A percentile compares a stretch with the other conserved stretches of the same genome.
phyloP scores from a whole-genome alignment of 1,140 invertebrate species.

The Zophobas morio region DNA sequence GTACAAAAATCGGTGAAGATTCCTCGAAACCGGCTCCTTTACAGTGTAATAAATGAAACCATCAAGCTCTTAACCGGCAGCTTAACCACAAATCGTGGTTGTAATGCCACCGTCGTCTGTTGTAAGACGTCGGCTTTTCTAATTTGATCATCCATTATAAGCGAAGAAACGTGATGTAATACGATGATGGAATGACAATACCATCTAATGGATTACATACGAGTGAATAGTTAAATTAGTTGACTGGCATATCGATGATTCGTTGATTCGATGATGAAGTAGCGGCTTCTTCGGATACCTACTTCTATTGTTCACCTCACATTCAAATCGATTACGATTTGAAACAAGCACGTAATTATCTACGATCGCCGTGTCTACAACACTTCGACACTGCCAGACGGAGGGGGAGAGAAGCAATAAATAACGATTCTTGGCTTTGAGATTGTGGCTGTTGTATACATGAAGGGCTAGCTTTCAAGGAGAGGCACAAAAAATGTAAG shows the following conservation, averaged over 20 bases:
- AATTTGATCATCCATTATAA: constrained; percentile 39
- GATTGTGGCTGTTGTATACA: too few species aligned
- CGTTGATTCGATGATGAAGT: constrained; percentile 43
- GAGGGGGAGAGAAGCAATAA: too few species aligned
- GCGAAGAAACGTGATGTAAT: constrained; percentile 39
- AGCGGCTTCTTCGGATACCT: constrained; percentile 40
- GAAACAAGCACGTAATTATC: constrained; percentile 31
- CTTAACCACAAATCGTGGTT: constrained; percentile 7
- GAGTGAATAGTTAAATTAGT: constrained; percentile 50
- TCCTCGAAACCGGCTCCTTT: too few species aligned
- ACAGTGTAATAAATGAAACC: constrained; percentile 2
- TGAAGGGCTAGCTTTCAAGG: too few species aligned
- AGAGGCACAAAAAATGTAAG: too few species aligned
- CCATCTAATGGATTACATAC: constrained; percentile 49
- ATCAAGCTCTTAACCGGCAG: neutral
- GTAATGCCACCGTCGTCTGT: neutral
- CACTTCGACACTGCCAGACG: too few species aligned
- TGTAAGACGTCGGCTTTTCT: constrained; percentile 26
- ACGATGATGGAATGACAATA: constrained; percentile 51
- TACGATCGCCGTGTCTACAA: neutral
- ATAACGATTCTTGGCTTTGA: too few species aligned
- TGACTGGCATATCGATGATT: constrained; percentile 47
- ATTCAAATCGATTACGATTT: constrained; percentile 40
- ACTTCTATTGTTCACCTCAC: constrained; percentile 26
- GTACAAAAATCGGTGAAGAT: too few species aligned